A percentile compares a stretch with the other conserved stretches of the same genome.
Evolutionary conservation across 2,113 vertebrate species (phyloP).

Genomic region (Tonatia bakeri): DNA sequence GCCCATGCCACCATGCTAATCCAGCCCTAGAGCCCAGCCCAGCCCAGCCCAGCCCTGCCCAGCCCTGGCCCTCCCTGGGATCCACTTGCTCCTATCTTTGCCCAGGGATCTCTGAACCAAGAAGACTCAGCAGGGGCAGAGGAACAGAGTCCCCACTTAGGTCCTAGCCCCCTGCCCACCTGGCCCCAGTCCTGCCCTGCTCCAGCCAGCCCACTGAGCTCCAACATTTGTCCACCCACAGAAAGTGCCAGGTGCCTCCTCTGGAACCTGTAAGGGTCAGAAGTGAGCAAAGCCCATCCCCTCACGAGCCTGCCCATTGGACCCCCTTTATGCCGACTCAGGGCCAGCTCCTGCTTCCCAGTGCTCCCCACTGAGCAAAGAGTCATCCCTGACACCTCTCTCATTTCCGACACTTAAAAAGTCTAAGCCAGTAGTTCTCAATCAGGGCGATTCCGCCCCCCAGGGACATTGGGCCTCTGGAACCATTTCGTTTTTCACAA

Average conservation of each 20-base stretch:
- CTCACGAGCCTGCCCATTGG: background rate
- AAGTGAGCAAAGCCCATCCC: background rate
- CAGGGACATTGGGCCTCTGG: background rate
- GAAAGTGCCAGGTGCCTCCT: background rate
- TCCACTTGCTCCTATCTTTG: background rate
- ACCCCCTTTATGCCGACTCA: background rate
- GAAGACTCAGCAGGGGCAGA: background rate
- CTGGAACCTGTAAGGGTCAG: background rate
- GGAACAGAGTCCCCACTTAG: background rate
- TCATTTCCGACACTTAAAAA: background rate
- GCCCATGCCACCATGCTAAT: background rate
- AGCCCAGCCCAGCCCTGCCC: background rate
- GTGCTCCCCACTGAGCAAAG: background rate
- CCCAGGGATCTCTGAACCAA: background rate
- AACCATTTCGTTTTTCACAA: background rate
- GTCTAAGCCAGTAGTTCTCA: background rate
- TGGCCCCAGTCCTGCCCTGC: background rate
- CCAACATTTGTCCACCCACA: background rate
- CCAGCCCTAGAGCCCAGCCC: background rate
- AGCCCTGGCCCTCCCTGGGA: too few relatives aligned
- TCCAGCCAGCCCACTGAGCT: background rate
- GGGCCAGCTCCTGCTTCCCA: background rate
- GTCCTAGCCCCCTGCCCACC: background rate
- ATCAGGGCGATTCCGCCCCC: background rate
- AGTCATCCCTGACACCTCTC: background rate